These are phyloP conservation scores for Anarhynchus alexandrinus DNA, from an alignment of 2,113 vertebrate genomes.

Conservation along the genomic window DNA sequence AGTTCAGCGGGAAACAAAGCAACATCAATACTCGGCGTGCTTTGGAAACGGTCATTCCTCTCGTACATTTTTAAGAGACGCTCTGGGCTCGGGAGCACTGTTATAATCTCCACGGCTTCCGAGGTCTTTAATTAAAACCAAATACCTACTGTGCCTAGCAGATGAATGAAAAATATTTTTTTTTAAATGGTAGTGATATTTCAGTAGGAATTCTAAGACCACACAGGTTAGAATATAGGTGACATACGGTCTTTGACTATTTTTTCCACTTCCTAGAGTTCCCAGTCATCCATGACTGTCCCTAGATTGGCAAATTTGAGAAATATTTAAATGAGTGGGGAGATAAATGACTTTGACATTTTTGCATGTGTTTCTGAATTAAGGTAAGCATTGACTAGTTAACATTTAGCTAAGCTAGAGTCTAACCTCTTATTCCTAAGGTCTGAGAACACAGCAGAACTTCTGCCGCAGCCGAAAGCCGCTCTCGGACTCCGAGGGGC, in stretches of 20 bases:
- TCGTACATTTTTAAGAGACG: neutral
- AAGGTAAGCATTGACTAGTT: neutral
- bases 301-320: neutral
- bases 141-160: neutral
- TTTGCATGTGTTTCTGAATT: neutral
- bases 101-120: neutral
- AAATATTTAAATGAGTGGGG: neutral
- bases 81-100: neutral
- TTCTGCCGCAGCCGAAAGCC: neutral
- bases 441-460: neutral
- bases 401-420: neutral
- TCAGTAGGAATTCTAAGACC: neutral
- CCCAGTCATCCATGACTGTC: neutral
- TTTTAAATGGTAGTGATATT: neutral
- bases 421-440: neutral
- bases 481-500: neutral
- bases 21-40: fast-evolving
- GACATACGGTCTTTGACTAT: neutral
- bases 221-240: neutral
- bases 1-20: neutral
- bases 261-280: neutral
- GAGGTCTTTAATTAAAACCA: neutral
- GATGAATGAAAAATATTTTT: neutral
- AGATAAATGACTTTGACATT: neutral
- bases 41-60: neutral